These are phyloP conservation scores for Typhlichthys subterraneus DNA, from an alignment of 2,797 vertebrate genomes.

Conservation along the genomic window DNA sequence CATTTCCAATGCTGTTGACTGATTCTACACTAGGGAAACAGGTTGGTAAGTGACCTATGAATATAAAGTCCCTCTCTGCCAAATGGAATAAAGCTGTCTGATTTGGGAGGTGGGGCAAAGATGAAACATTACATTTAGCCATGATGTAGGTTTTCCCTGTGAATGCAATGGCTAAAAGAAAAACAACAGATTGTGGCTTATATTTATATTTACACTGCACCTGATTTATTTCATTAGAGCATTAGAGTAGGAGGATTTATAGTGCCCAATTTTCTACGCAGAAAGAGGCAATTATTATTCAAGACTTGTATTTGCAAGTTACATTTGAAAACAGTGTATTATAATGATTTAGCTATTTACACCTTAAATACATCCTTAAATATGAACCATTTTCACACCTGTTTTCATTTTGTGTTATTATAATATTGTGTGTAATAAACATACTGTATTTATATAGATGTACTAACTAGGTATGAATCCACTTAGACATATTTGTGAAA, in stretches of 20 bases:
- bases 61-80: constrained; percentile 22
- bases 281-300: constrained; percentile 23
- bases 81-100: constrained; percentile 25
- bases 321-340: constrained; percentile 12
- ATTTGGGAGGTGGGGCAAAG: constrained; percentile 8
- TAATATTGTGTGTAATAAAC: no score
- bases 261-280: constrained; percentile 28
- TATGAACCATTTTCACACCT: not conserved
- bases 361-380: not conserved
- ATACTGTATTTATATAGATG: no score
- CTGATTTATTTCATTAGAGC: constrained; percentile 48
- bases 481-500: no score
- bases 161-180: constrained; percentile 23
- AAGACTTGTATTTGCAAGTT: constrained; percentile 8
- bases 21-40: not conserved
- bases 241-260: constrained; percentile 33
- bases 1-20: constrained; percentile 1
- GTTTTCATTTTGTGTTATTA: no score
- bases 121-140: constrained; percentile 6
- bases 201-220: constrained; percentile 47
- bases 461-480: no score
- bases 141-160: constrained; percentile 14
- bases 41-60: constrained; percentile 11
- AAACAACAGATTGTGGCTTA: constrained; percentile 22
- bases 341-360: not conserved